Conservation (phyloP, 2,888 invertebrate species). For the Spisula solida region DNA sequence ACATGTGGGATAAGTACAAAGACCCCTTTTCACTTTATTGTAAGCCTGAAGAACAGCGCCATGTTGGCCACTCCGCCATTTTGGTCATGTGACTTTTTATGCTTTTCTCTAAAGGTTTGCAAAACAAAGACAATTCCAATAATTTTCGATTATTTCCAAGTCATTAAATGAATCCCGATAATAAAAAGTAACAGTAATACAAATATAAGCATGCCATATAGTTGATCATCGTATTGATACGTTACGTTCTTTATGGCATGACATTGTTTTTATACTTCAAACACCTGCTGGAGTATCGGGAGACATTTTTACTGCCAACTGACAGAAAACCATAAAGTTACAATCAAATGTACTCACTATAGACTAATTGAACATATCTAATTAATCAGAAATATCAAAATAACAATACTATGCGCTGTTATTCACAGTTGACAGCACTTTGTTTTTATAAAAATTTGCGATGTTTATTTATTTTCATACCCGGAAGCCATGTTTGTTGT, state of each 20-base stretch:
- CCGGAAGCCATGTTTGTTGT: constrained; percentile 46
- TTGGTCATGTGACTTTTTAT: neutral
- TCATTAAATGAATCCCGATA: neutral
- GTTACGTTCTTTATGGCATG: constrained; percentile 44
- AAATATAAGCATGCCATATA: neutral
- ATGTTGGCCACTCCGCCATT: neutral
- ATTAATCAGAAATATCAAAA: constrained; percentile 38
- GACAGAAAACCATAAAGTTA: constrained; percentile 50
- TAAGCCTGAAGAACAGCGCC: neutral
- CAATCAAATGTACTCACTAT: constrained; percentile 21
- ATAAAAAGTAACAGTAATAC: neutral
- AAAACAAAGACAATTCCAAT: neutral
- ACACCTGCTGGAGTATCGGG: constrained; percentile 28
- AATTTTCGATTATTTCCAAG: neutral
- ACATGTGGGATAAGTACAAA: neutral
- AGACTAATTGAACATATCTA: constrained; percentile 17
- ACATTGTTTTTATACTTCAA: constrained; percentile 55
- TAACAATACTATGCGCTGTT: constrained; percentile 41
- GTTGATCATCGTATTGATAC: constrained; percentile 9
- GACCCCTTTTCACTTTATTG: neutral
- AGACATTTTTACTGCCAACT: constrained; percentile 46
- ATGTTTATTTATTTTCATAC: constrained; percentile 58
- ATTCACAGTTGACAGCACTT: constrained; percentile 53
- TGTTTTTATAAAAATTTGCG: constrained; percentile 61
- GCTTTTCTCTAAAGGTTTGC: neutral